Evolutionary conservation across 2,888 invertebrate genomes (phyloP), one percentile per base, ranked within the genome.

Genomic region (Apodemia zela): DNA sequence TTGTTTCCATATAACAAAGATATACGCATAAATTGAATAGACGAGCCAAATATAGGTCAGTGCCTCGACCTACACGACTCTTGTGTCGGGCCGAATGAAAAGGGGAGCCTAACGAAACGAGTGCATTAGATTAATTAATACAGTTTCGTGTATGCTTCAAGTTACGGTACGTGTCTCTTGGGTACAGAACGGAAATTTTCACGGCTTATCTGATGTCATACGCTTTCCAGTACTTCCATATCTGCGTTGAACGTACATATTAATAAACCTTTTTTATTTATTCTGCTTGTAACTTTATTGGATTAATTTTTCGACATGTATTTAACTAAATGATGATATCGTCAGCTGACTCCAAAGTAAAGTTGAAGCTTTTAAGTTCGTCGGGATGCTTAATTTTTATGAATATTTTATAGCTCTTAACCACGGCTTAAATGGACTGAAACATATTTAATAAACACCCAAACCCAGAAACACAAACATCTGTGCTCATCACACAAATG

Each of bases 101-200:
- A 67, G 69, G 69, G 70, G 69, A 70, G 65, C 63, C 68, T 66
- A 69, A 69, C 71, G 68, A 69, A 67, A 68, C 64, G 68, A 61
- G 64, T 72, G 71, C 74, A 75, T 74, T 75, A 72, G 69, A 74
- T 73, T 75, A 75, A 74, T 75, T 73, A 72, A 72, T 67, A 67
- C 62, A 51, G 67, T 59, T 61, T 67, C 68, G 62, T 67, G 63
- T 67, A 63, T 69, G 67, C 64, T 65, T 66, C 65, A 65, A 67
- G 67, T 66, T 63, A 64, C 68, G 66, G 66, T 69, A 62, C 59
- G 60, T 51, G 64, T 66, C 71, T 69, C 71, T 62, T 63, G 72
- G 71, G 71, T 60, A 54, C 51, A 60, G 49, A 65, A 64, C 18
- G 64, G 66, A 66, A 45, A 66, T 63, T 62, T 62, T 61, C 64